These are phyloP conservation scores for Leucozona laternaria DNA, from an alignment of 2,888 invertebrate species.

Conservation along the genomic window DNA sequence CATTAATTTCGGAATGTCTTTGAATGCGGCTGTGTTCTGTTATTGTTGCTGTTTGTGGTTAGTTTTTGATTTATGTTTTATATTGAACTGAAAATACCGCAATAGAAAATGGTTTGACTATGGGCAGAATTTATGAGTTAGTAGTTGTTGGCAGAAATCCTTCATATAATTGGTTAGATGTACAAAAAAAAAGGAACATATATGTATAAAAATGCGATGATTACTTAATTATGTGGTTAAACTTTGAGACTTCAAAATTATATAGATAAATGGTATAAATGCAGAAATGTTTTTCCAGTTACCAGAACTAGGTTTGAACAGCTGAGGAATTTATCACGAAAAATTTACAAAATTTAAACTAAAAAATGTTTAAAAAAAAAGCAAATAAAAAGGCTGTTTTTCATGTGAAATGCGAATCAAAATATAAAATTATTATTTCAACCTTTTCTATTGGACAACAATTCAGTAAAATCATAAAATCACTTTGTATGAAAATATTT, in stretches of 20 bases:
- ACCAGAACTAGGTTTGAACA: too few species aligned
- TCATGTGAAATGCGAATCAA: too few species aligned
- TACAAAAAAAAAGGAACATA: neutral
- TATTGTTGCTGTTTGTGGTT: conserved; percentile 15
- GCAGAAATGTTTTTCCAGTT: too few species aligned
- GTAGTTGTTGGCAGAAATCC: conserved; percentile 3
- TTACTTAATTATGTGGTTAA: neutral
- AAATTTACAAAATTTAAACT: too few species aligned
- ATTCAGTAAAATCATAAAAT: too few species aligned
- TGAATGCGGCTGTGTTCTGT: conserved; percentile 21
- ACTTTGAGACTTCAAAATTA: neutral
- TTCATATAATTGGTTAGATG: neutral
- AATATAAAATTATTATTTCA: too few species aligned
- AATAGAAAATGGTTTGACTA: conserved; percentile 13
- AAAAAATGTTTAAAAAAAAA: too few species aligned
- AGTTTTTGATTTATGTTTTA: conserved; percentile 58
- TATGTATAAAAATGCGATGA: neutral
- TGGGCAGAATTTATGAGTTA: neutral
- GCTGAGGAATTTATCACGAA: too few species aligned
- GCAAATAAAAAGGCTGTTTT: too few species aligned
- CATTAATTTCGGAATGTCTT: conserved; percentile 44
- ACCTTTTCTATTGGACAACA: too few species aligned
- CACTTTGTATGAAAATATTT: too few species aligned
- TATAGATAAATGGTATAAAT: too few species aligned
- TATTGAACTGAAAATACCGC: conserved; percentile 38